Conservation (phyloP, 2,797 vertebrate species). For the Gephyroberyx darwinii region DNA sequence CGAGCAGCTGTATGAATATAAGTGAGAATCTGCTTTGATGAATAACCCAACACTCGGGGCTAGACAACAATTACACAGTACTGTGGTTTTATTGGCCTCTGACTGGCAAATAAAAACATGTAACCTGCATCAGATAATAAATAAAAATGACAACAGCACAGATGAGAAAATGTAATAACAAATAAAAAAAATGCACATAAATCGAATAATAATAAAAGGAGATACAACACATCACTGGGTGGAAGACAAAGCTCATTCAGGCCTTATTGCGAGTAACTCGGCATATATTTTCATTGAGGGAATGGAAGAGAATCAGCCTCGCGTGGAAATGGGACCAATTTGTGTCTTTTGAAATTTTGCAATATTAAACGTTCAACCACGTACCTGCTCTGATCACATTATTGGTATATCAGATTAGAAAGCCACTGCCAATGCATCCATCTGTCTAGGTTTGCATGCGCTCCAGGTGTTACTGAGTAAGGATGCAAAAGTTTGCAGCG, state of each 20-base stretch:
- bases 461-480: not conserved
- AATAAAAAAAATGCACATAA: not conserved
- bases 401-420: not conserved
- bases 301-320: not conserved
- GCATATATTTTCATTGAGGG: not conserved
- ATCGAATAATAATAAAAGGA: too few species aligned
- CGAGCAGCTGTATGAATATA: not conserved
- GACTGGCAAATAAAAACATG: not conserved
- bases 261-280: not conserved
- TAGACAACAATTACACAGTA: not conserved
- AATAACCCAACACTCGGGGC: not conserved
- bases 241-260: too few species aligned
- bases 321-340: not conserved
- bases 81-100: conserved; percentile 1
- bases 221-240: too few species aligned
- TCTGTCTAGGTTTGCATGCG: not conserved
- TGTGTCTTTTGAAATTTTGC: too few species aligned
- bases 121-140: not conserved
- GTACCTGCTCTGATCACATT: conserved; percentile 41
- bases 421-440: conserved; percentile 14
- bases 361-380: not conserved
- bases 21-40: not conserved
- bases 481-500: conserved; percentile 34
- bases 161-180: not conserved
- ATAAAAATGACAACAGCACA: not conserved